Evolutionary conservation across 2,113 vertebrate species (phyloP), one percentile per base, ranked within the genome.

Genomic region (Mellivora capensis): DNA sequence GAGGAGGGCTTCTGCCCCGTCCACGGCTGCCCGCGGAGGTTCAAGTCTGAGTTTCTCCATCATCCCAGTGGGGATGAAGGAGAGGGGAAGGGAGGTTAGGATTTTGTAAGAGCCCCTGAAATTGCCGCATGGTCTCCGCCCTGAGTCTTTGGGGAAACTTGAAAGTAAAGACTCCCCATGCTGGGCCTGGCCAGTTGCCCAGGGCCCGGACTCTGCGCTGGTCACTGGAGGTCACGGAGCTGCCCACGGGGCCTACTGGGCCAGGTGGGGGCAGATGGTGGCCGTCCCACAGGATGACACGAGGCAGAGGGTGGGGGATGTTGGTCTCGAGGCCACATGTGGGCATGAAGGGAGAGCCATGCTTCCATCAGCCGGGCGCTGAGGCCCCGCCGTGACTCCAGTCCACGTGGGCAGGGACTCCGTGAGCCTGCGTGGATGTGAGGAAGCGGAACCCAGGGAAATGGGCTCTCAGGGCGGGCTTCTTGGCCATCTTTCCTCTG

Each of bases 41-140:
- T 20, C 37, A 12, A 31, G 57, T 12, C 62, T 34, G 39, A 83
- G 27, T 64, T 21, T 64, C 59, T 47, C 12, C 2, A 0, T 34
- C 39, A 31, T 13, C 29, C 42, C 42, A 10, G 44, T 42, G 12
- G 18, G 34, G 25, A 7, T 11, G 4, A 34, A 44, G 29, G 62
- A 18, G 57, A 20, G 17, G 10, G 39, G 39, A 1, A 1, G 31
- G 11, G 54, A 0, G 27, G 59, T 27, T 29, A 0, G 23, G n/a
- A 27, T 27, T 39, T n/a, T 37, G 44, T 20, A 11, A 14, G 23
- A 29, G 72, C 6, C 71, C 72, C 72, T 44, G 72, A 27, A 44
- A 17, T 39, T 23, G 3, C 54, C 54, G 4, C 13, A 3, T 4
- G n/a, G 11, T 59, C 80, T 39, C 52, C 39, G 18, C 21, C 54